Evolutionary conservation across 2,888 invertebrate genomes (phyloP), one percentile per base, ranked within the genome.

Genomic region (Steinernema scapterisci): DNA sequence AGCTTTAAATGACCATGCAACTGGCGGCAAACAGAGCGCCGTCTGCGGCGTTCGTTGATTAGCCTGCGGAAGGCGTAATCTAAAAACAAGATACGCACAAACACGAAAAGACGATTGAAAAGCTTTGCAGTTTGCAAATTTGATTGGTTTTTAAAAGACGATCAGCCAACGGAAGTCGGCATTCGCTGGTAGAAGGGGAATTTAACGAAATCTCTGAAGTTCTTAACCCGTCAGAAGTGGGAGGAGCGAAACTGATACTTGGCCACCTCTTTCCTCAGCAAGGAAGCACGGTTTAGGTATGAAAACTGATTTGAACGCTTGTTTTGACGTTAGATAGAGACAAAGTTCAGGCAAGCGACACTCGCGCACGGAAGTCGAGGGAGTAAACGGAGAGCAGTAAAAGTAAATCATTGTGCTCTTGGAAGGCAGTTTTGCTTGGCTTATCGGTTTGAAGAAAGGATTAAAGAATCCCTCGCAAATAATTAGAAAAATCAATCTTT

Each of bases 401-500:
- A 63, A 63, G 63, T 63, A 31, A 31, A 31, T 31, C 63, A 27
- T 63, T 54, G 16, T 63, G 16, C 31, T 31, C 31, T 27, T 27
- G 31, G 31, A 25, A 25, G 63, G 25, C 63, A 31, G 25, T 63
- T 27, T 31, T n/a, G 31, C 31, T 6, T 11, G 63, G 63, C 63
- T 63, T 63, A 63, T 25, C 63, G 63, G 63, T 63, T 31, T 63
- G 19, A 31, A 27, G 16, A 5, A 63, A 38, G 38, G 63, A 27
- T 63, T 31, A 63, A 1, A n/a, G 31, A 63, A 27, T n/a, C 25
- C 38, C 63, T 27, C 19, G 63, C 63, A 38, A 63, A 63, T 63
- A 63, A 63, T 63, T 63, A 63, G 63, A 63, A 63, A 63, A 63
- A 63, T 63, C 63, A 63, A 63, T 63, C 63, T 63, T 63, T 63